Evolutionary conservation across 1,140 invertebrate species (phyloP).

Genomic region (Drosophila virilis): DNA sequence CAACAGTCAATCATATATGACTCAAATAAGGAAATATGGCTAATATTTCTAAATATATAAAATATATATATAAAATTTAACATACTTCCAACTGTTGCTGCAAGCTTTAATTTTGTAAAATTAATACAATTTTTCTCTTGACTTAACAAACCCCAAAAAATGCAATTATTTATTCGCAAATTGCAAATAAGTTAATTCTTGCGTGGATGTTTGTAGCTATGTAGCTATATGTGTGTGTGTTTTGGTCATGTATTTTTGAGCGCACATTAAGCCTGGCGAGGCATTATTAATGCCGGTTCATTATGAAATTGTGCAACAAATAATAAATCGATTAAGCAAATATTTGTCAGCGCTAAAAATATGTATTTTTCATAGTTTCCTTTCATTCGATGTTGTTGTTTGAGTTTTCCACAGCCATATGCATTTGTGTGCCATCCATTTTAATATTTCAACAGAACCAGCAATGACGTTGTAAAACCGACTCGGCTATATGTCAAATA

Average conservation of each 20-base stretch:
- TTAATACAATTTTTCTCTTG: background rate
- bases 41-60: background rate
- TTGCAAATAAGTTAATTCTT: background rate
- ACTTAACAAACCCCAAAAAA: constrained; percentile 1
- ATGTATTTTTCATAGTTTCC: constrained; percentile 61
- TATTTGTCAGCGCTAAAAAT: constrained; percentile 74
- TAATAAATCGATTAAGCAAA: constrained; percentile 83
- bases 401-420: constrained; percentile 45
- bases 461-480: constrained; percentile 82
- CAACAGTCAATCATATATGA: too few relatives aligned
- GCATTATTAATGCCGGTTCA: constrained; percentile 77
- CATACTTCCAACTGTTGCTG: background rate
- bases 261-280: constrained; percentile 48
- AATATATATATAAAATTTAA: background rate
- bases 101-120: background rate
- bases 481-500: constrained; percentile 81
- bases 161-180: background rate
- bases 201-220: background rate
- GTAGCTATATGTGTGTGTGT: background rate
- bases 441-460: constrained; percentile 82
- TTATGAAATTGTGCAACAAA: constrained; percentile 80
- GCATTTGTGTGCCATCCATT: constrained; percentile 76
- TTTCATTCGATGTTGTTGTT: constrained; percentile 10
- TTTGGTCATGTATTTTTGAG: constrained; percentile 61
- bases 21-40: too few relatives aligned